Percentiles rank a stretch among this genome's conserved stretches.
Conservation (phyloP, 2,888 invertebrate species). For the Meghimatium bilineatum region DNA sequence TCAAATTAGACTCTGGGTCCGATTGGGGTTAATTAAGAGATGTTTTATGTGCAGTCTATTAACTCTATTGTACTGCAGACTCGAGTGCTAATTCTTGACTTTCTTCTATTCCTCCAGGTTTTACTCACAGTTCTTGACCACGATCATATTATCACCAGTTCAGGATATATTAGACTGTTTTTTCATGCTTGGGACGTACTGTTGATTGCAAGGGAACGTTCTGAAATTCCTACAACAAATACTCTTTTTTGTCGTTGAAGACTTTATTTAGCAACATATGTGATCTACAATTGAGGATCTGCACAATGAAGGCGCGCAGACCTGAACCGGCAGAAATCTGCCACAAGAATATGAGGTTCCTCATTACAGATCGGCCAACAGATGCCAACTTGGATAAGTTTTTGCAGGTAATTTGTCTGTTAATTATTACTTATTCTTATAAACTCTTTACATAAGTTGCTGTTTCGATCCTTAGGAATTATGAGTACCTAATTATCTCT, state of each 20-base stretch:
- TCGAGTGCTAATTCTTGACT: not conserved
- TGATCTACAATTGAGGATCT: constrained; percentile 37
- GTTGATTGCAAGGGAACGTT: not conserved
- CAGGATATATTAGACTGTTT: not conserved
- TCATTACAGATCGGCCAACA: constrained; percentile 98
- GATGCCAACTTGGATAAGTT: constrained; percentile 95
- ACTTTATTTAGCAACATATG: not conserved
- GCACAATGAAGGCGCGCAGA: constrained; percentile 71
- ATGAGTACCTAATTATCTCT: not conserved
- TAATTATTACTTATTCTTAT: not conserved
- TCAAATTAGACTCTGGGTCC: no score
- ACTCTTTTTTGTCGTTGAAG: not conserved
- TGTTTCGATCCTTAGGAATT: not conserved
- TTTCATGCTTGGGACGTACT: not conserved
- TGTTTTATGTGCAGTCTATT: no score
- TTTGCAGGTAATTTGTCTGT: constrained; percentile 85
- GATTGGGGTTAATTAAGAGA: no score
- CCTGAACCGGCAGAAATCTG: constrained; percentile 98
- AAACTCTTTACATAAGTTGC: not conserved
- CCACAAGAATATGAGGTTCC: constrained; percentile 97
- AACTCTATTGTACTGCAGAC: no score
- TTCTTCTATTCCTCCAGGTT: not conserved
- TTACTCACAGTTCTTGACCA: not conserved
- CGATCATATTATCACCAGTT: not conserved
- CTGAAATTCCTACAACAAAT: not conserved